Evolutionary conservation across 2,113 vertebrate species (phyloP).

Genomic region (Sinocyclocheilus anshuiensis): DNA sequence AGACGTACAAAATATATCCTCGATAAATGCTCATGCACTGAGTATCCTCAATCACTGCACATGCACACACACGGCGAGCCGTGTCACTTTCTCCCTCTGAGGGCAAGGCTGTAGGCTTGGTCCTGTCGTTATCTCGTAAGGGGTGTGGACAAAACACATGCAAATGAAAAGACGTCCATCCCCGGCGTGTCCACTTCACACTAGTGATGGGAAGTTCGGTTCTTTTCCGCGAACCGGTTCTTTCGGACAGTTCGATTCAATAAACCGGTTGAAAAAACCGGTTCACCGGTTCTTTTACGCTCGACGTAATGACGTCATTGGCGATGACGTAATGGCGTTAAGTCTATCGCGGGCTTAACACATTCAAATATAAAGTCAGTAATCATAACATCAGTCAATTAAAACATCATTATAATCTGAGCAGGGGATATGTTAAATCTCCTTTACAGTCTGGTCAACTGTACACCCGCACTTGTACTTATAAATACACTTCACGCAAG

Average conservation of each 20-base stretch:
- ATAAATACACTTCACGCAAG: not conserved
- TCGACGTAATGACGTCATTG: no score
- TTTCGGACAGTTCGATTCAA: no score
- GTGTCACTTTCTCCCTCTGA: constrained; percentile 42
- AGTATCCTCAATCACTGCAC: not conserved
- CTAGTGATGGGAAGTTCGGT: no score
- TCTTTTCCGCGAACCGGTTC: no score
- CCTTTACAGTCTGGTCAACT: not conserved
- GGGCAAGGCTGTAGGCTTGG: constrained; percentile 11
- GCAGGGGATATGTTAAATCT: not conserved
- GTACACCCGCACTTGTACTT: not conserved
- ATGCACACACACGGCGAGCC: constrained; percentile 17
- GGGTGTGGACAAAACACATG: constrained; percentile 58
- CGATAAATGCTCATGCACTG: not conserved
- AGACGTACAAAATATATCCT: constrained; percentile 14
- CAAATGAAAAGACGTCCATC: constrained; percentile 51
- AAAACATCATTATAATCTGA: no score
- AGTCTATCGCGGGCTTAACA: no score
- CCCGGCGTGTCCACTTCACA: constrained; percentile 26
- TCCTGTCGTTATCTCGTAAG: constrained; percentile 47
- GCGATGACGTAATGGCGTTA: no score
- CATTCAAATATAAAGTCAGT: no score
- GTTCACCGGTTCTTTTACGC: no score
- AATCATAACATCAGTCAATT: no score
- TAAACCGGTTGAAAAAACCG: no score